Percentiles rank a stretch among this genome's conserved stretches.
Conservation (phyloP, 2,113 vertebrate genomes). For the Sus scrofa region DNA sequence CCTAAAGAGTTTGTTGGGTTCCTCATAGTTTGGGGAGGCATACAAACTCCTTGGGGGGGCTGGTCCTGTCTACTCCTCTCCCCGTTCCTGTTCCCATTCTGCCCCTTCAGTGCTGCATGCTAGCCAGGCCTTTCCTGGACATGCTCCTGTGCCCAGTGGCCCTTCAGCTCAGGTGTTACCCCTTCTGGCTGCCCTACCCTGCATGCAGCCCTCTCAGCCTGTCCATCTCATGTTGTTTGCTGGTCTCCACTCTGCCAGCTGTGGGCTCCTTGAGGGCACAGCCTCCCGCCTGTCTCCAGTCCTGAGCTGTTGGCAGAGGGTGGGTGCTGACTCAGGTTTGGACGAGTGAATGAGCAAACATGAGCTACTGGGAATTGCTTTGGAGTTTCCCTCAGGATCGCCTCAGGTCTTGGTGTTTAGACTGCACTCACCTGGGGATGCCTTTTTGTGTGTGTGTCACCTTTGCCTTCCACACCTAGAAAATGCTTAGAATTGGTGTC, state of each 20-base stretch:
- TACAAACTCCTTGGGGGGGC: not conserved
- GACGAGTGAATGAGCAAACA: not conserved
- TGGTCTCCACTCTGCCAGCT: not conserved
- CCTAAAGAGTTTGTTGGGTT: not conserved
- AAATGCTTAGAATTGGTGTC: not conserved
- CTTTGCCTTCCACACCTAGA: not conserved
- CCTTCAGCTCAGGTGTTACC: not conserved
- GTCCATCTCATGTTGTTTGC: no score
- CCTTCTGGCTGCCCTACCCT: not conserved
- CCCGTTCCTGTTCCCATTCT: not conserved
- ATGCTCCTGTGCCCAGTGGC: not conserved
- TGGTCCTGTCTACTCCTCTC: not conserved
- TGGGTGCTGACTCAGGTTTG: not conserved
- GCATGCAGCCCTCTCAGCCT: not conserved
- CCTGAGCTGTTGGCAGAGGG: not conserved
- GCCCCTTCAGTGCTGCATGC: not conserved
- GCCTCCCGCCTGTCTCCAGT: not conserved
- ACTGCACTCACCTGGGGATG: not conserved
- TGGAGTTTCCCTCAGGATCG: not conserved
- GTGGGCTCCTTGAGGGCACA: not conserved
- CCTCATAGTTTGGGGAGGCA: not conserved
- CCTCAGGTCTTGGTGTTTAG: not conserved
- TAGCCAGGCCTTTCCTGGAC: not conserved
- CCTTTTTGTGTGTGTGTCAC: not conserved
- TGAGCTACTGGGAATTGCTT: not conserved